A percentile compares a stretch with the other conserved stretches of the same genome.
These are phyloP conservation scores for Zosterops pallidus DNA, from an alignment of 2,113 vertebrate species.

Conservation along the genomic window DNA sequence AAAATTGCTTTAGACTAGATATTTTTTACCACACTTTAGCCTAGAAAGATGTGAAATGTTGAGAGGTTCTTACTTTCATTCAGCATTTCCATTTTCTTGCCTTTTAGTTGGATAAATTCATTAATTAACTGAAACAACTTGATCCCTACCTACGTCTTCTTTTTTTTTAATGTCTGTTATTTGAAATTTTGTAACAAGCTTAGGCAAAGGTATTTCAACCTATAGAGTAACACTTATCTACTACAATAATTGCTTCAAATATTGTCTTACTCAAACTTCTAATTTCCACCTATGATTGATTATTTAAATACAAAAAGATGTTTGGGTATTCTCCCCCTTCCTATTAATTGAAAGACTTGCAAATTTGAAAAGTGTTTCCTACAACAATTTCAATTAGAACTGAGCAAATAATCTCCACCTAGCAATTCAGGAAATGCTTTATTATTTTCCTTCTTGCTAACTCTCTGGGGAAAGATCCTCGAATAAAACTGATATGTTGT, in stretches of 20 bases:
- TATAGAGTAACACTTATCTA: neutral
- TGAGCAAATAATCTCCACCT: neutral
- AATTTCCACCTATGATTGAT: neutral
- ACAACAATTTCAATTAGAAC: neutral
- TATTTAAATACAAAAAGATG: neutral
- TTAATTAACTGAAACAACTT: neutral
- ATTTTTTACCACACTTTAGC: neutral
- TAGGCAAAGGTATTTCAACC: neutral
- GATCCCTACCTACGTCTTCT: neutral
- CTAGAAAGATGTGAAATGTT: neutral
- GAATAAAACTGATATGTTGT: neutral
- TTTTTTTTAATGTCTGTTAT: neutral
- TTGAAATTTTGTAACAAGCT: neutral
- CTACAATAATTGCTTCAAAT: neutral
- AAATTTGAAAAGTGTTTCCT: neutral
- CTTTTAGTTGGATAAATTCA: neutral
- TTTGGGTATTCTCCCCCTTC: neutral
- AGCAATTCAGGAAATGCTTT: neutral
- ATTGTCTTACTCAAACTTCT: neutral
- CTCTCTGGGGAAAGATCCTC: neutral
- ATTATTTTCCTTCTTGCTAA: neutral
- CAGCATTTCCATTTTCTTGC: neutral
- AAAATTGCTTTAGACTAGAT: neutral
- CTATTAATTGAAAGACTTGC: neutral
- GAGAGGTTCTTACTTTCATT: neutral